Evolutionary conservation across 2,113 vertebrate species (phyloP).

Genomic region (Phasianus colchicus): DNA sequence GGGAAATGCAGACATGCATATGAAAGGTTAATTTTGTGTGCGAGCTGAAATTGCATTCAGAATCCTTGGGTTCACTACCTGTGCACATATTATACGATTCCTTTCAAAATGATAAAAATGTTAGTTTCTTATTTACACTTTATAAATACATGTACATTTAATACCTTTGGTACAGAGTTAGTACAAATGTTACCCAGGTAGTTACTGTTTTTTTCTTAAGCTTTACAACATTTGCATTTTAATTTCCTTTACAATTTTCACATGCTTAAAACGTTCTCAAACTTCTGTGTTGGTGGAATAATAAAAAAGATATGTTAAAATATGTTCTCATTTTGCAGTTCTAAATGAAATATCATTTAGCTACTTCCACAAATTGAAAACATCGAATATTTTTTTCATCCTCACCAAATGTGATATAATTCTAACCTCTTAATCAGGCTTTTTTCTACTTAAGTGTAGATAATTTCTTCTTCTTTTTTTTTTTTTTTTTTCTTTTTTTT

Average conservation of each 20-base stretch:
- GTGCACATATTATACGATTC: background rate
- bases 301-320: background rate
- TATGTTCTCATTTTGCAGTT: background rate
- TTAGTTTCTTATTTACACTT: background rate
- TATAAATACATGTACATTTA: background rate
- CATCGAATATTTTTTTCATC: background rate
- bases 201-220: background rate
- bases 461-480: background rate
- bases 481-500: background rate
- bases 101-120: background rate
- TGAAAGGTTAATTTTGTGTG: constrained; percentile 52
- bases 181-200: background rate
- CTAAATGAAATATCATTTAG: background rate
- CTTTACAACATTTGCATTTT: background rate
- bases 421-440: background rate
- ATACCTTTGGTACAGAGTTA: background rate
- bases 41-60: constrained; percentile 30
- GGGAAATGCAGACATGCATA: constrained; percentile 22
- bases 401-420: background rate
- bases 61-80: constrained; percentile 20
- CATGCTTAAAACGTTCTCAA: background rate
- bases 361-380: background rate
- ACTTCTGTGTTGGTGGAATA: background rate
- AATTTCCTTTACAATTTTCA: background rate
- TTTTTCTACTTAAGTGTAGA: no score